These are phyloP conservation scores for Yasuhikotakia modesta DNA, from an alignment of 2,797 vertebrate species.

Conservation along the genomic window DNA sequence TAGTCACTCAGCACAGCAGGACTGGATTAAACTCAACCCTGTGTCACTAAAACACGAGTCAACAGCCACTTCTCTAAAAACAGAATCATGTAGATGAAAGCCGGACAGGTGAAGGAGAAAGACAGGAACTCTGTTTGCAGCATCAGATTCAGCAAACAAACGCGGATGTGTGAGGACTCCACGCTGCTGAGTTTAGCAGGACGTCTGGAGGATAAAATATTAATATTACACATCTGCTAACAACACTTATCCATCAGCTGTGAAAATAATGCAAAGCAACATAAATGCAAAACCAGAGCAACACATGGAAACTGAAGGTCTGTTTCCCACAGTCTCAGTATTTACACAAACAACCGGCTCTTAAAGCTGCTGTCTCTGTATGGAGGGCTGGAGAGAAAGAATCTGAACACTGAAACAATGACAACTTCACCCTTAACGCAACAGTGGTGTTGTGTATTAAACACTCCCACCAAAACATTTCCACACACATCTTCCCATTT, in stretches of 20 bases:
- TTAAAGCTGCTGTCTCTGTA: background rate
- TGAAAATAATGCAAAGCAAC: background rate
- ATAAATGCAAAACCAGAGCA: background rate
- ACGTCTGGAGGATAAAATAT: background rate
- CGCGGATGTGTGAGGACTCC: background rate
- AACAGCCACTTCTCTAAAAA: slow-evolving; percentile 42
- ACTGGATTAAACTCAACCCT: background rate
- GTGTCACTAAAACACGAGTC: slow-evolving; percentile 1
- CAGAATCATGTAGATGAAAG: slow-evolving; percentile 53
- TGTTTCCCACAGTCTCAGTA: background rate
- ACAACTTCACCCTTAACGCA: background rate
- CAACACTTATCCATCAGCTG: background rate
- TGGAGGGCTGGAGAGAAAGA: background rate
- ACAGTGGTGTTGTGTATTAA: background rate
- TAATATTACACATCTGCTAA: background rate
- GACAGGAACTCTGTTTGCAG: slow-evolving; percentile 18
- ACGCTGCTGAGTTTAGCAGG: background rate
- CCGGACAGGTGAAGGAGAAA: slow-evolving; percentile 57
- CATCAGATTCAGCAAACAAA: slow-evolving; percentile 9
- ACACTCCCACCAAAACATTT: background rate
- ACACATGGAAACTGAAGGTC: background rate
- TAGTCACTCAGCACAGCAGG: background rate
- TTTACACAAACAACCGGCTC: background rate
- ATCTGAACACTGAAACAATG: background rate
- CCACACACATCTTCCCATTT: background rate